Base-by-base conservation (phyloP, 2,113 vertebrate genomes). In the Antechinus stuartii region DNA sequence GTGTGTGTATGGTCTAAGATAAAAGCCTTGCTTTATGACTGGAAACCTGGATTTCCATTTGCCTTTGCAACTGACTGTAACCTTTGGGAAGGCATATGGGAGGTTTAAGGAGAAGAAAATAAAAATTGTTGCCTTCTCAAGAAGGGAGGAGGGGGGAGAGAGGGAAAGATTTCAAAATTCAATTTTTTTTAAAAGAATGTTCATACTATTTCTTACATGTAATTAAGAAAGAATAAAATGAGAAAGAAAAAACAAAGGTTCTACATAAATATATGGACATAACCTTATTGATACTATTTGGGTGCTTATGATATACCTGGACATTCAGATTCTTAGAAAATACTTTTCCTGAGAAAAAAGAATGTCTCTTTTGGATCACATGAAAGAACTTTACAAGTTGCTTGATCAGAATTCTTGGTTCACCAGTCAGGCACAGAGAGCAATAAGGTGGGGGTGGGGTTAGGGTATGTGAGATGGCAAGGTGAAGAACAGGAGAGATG, bases 1-100 rank as follows among this genome's bases (percentile, higher is more conserved):
- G 84, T 26, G 30, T 52, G 89, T 93, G 30, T 52, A 90, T 93
- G 92, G 84, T 90, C 95, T 94, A 93, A 90, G 89, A 93, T 1
- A 91, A 52, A 61, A 92, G 56, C 92, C 55, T 47, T 42, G 50
- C 42, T 54, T 89, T 2, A 0, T 55, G 89, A 4, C 0, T 3
- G n/a, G 54, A 23, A 0, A 53, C 24, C 94, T 54, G 42, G 50
- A 92, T 84, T 93, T 93, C 46, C 42, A 30, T 55, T 14, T 90
- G 91, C 54, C 35, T 93, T 90, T 94, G 90, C 89, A 27, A 35
- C 8, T 92, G 1, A 1, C 14, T 89, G 56, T 91, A 42, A 90
- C 89, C 47, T 92, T 76, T 90, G 92, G 26, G 55, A 91, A 96
- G 57, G 68, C 14, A n/a, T 52, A 30, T 90, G 54, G 42, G 49